Evolutionary conservation across 1,140 invertebrate species (phyloP).

Genomic region (Rhopalosiphum padi): DNA sequence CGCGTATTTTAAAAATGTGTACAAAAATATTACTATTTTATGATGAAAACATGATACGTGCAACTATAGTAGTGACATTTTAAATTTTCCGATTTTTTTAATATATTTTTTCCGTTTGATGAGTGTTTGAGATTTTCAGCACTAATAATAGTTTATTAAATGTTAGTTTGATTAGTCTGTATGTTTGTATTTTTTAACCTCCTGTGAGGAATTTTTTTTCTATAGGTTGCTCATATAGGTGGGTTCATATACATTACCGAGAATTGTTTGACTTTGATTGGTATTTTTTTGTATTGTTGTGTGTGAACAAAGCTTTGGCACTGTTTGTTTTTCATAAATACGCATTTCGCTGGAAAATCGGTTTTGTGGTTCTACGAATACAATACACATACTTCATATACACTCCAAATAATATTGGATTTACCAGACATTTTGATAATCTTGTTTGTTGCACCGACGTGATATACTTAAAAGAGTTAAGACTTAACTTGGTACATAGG

Average conservation of each 20-base stretch:
- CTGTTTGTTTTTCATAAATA: not conserved
- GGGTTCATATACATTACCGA: not conserved
- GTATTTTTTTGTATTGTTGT: not conserved
- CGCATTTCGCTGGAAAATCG: not conserved
- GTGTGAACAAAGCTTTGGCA: not conserved
- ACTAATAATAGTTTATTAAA: not conserved
- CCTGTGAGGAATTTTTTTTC: not conserved
- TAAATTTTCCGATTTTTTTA: not conserved
- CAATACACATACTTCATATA: not conserved
- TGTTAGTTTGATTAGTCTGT: not conserved
- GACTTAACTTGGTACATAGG: not conserved
- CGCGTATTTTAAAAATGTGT: not conserved
- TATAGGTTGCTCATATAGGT: not conserved
- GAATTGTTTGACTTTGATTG: not conserved
- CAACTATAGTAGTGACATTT: not conserved
- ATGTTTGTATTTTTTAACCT: not conserved
- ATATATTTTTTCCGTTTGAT: not conserved
- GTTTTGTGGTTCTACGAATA: not conserved
- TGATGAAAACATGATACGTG: not conserved
- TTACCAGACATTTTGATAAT: not conserved
- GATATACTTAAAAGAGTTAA: not conserved
- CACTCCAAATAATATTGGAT: not conserved
- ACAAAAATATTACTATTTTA: not conserved
- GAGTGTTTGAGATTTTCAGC: not conserved
- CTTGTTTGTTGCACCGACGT: not conserved